Conservation (phyloP, 2,113 vertebrate species). For the Amblyornis subalaris region DNA sequence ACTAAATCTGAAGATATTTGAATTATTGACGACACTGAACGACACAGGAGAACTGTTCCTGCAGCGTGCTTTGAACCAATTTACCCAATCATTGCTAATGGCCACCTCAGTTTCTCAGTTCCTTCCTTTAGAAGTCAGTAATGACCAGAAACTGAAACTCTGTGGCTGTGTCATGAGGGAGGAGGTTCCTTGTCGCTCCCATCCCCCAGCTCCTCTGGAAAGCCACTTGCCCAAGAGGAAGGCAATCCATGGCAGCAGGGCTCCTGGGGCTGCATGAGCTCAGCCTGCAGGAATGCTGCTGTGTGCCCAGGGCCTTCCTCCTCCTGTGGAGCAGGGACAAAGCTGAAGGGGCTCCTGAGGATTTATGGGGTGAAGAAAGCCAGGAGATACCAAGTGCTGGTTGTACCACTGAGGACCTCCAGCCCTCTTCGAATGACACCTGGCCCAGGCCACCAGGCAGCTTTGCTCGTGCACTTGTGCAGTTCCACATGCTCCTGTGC, state of each 20-base stretch:
- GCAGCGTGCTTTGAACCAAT: not conserved
- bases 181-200: not conserved
- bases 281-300: not conserved
- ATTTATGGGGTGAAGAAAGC: not conserved
- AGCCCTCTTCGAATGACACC: not conserved
- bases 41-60: not conserved
- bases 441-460: not conserved
- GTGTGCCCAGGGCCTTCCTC: not conserved
- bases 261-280: not conserved
- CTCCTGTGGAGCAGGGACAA: not conserved
- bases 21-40: not conserved
- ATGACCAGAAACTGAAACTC: not conserved
- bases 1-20: not conserved
- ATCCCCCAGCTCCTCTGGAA: not conserved
- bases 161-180: rapidly evolving
- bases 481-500: rapidly evolving
- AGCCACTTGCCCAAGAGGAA: not conserved
- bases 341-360: not conserved
- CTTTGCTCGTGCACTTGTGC: rapidly evolving
- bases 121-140: not conserved
- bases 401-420: not conserved
- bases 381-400: not conserved
- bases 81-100: not conserved
- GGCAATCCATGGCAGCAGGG: not conserved
- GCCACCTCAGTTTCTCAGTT: not conserved